phyloP scores from a whole-genome alignment of 2,113 vertebrate genomes.

The Microtus montanus region DNA sequence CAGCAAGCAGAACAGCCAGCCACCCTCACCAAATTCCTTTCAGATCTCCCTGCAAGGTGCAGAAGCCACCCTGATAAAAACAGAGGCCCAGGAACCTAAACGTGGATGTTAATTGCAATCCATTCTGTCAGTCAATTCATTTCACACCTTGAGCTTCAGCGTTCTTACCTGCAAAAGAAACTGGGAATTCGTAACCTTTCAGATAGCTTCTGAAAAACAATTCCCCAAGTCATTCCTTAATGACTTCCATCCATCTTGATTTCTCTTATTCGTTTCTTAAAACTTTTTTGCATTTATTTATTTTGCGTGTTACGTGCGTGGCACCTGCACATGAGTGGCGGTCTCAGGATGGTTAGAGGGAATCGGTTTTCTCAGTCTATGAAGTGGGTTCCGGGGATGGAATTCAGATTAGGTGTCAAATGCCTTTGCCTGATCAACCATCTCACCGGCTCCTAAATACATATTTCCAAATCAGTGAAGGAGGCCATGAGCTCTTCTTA shows the following conservation, averaged over 20 bases:
- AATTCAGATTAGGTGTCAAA: not conserved
- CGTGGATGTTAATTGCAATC: not conserved
- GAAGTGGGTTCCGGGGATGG: not conserved
- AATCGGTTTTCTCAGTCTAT: not conserved
- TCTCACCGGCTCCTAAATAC: not conserved
- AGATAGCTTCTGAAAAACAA: slow-evolving; percentile 40
- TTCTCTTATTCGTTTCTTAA: not conserved
- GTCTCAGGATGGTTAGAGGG: no score
- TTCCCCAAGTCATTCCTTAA: not conserved
- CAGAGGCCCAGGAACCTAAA: not conserved
- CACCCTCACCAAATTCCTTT: not conserved
- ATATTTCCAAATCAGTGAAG: not conserved
- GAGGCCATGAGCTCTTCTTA: not conserved
- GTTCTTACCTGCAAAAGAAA: slow-evolving; percentile 26
- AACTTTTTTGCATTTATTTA: not conserved
- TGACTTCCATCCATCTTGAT: not conserved
- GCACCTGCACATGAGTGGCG: not conserved
- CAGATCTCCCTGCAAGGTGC: not conserved
- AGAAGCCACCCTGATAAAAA: not conserved
- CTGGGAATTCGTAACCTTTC: not conserved
- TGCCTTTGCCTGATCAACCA: not conserved
- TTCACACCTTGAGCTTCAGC: not conserved
- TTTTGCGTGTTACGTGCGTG: not conserved
- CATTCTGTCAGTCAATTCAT: not conserved
- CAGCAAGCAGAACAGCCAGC: not conserved